phyloP scores from a whole-genome alignment of 1,140 invertebrate species.

The Planococcus citri region DNA sequence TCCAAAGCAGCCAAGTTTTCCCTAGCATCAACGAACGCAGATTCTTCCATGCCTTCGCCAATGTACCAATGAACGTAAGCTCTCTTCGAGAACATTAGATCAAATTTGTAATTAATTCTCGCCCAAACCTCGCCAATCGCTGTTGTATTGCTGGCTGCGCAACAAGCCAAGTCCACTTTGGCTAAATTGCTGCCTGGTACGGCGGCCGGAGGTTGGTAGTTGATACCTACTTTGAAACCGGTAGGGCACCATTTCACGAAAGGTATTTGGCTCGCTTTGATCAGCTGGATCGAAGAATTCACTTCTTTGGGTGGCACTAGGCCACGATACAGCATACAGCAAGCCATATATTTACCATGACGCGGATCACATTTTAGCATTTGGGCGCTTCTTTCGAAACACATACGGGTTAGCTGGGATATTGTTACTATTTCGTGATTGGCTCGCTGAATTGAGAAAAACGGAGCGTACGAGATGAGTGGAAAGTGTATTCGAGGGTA shows the following conservation, averaged over 20 bases:
- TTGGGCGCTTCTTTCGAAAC: constrained; percentile 20
- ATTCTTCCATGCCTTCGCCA: constrained; percentile 48
- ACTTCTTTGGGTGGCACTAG: constrained; percentile 52
- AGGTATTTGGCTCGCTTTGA: constrained; percentile 45
- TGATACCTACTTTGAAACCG: constrained; percentile 50
- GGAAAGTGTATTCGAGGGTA: constrained; percentile 39
- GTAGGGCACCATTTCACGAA: constrained; percentile 50
- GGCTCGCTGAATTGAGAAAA: constrained; percentile 27
- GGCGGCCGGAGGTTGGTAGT: constrained; percentile 61
- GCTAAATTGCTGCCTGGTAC: constrained; percentile 65
- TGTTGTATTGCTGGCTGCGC: constrained; percentile 73
- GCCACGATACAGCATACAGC: constrained; percentile 36
- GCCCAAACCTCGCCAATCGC: constrained; percentile 71
- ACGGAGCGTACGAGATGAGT: constrained; percentile 28
- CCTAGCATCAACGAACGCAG: constrained; percentile 48
- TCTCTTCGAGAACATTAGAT: constrained; percentile 46
- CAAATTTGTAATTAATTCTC: no score
- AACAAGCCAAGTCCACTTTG: constrained; percentile 65
- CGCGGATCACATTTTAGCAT: constrained; percentile 34
- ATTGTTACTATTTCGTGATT: not conserved
- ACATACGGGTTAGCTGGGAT: not conserved
- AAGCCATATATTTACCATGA: constrained; percentile 43
- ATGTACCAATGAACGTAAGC: constrained; percentile 24
- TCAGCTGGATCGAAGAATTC: constrained; percentile 52
- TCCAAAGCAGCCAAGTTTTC: no score